Evolutionary conservation across 2,888 invertebrate species (phyloP), one percentile per base, ranked within the genome.

Genomic region (Sphinx pinastri): DNA sequence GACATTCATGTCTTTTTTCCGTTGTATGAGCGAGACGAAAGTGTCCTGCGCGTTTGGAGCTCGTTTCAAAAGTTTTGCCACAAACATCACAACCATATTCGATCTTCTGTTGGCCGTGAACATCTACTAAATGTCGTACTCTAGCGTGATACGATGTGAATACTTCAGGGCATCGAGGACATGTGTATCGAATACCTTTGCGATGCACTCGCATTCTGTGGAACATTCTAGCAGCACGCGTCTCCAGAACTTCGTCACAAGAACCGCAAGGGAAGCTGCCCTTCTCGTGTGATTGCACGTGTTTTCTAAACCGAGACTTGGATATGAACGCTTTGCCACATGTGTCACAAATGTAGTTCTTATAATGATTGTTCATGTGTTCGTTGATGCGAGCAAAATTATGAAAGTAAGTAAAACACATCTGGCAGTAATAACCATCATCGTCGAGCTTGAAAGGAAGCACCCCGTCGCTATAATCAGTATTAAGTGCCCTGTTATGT

Each of bases 281-380:
- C 0, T 81, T 81, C 72, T 91, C 91, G 47, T 92, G 91, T 0
- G 87, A 87, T 72, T 93, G 92, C 0, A 89, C 83, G 70, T 94
- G 94, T 59, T 87, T 87, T 13, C 93, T 81, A 72, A 92, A 92
- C 19, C 93, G 77, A 0, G 93, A 87, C 73, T 87, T 91, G 0
- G 94, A 92, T 2, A 88, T 83, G 70, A 93, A 94, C 0, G 88
- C 87, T 72, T 93, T 94, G 0, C 94, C 94, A 59, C 94, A 94
- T 2, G 85, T 79, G 69, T 93, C 92, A 59, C 94, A 94, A 67
- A 94, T 77, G 59, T 93, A 88, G 72, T 94, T 93, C 69, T 88
- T 88, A 73, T 88, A 93, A 75, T 94, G 94, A 0, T 79, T 83
- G 66, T 93, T 94, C 87, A 94, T 93, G 59, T 94, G 94, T 60